These are phyloP conservation scores for Leptodactylus fuscus DNA, from an alignment of 2,113 vertebrate genomes.

Conservation along the genomic window DNA sequence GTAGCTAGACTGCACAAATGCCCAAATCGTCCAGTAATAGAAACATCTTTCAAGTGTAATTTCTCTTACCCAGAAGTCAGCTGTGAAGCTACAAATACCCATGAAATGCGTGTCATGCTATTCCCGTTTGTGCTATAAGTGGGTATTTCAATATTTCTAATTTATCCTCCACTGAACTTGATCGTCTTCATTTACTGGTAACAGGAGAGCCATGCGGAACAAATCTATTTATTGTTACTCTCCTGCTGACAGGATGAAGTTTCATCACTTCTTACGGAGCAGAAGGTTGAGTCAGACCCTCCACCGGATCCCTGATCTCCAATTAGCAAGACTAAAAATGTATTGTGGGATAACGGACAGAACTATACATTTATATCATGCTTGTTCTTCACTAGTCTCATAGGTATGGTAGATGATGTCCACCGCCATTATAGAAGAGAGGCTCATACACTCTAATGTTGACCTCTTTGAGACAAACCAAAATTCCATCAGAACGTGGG, in stretches of 20 bases:
- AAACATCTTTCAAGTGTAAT: not conserved
- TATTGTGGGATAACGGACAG: not conserved
- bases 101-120: not conserved
- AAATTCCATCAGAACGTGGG: too few relatives aligned
- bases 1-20: too few relatives aligned
- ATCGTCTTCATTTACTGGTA: constrained; percentile 43
- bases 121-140: not conserved
- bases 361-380: not conserved
- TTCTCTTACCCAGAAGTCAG: not conserved
- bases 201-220: constrained; percentile 62
- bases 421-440: too few relatives aligned
- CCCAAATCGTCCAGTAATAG: not conserved
- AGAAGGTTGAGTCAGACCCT: constrained; percentile 33
- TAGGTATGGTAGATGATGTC: too few relatives aligned
- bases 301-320: not conserved
- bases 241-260: constrained; percentile 62
- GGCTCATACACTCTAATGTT: too few relatives aligned
- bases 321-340: constrained; percentile 11
- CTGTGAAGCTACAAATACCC: not conserved
- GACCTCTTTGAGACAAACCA: too few relatives aligned
- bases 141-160: constrained; percentile 59
- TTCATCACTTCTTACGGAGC: constrained; percentile 62
- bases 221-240: constrained; percentile 66
- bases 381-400: too few relatives aligned
- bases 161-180: constrained; percentile 48